Base-by-base conservation (phyloP, 2,888 invertebrate species). In the Rhopalosiphum nymphaeae region DNA sequence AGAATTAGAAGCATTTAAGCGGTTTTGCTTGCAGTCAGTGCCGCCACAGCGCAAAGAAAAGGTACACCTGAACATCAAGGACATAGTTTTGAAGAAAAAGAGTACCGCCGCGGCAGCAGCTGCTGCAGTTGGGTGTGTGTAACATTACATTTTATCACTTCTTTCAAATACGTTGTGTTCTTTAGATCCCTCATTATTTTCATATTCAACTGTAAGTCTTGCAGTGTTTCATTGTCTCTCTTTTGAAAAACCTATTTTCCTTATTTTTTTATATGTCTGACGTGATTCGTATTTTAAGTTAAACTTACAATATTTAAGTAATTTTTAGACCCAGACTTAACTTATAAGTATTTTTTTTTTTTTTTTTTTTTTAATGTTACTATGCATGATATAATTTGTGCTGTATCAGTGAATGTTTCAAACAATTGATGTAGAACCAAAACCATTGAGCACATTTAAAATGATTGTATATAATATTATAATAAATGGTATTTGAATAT, bases 1-100 rank as follows among this genome's bases (percentile, higher is more conserved):
- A 4, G 98, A 98, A 96, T 96, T 98, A 95, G 98, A 98, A 95
- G 97, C 98, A 3, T 98, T 98, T 96, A 98, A 98, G 96, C 97
- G 98, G 44, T 98, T 98, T 96, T 98, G 98, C 95, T 97, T 97
- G 95, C 98, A 98, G 96, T 98, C 98, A 95, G 97, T 98, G 95
- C 97, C 98, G 92, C 97, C 97, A 0, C 97, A 97, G 95, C 97
- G 97, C 95, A 97, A 98, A 95, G 97, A 97, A 95, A 97, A 97
- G 96, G 97, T 97, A 95, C 97, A 97, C 96, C 97, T 98, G 95
- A 98, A 98, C 96, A 96, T 98, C 95, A 97, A 98, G 96, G 98
- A 98, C 95, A 97, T 97, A 95, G 97, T 97, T 95, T 96, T 97
- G 95, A 97, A 97, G 96, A 97, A 97, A 96, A 97, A 97, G 95